Conservation (phyloP, 2,888 invertebrate species). For the Machimus atricapillus region DNA sequence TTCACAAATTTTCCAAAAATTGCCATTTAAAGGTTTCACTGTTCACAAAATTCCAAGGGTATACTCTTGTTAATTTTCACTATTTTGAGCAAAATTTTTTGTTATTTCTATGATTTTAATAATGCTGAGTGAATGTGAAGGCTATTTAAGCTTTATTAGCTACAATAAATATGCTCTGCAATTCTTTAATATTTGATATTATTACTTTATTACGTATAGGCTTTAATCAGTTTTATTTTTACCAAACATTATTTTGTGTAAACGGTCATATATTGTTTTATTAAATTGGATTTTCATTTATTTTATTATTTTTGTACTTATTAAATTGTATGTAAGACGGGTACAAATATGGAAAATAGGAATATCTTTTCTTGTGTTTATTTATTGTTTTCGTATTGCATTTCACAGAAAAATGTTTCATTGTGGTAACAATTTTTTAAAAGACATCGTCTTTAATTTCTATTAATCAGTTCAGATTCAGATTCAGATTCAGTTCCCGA, state of each 20-base stretch:
- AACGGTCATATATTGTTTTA: background rate
- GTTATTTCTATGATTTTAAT: background rate
- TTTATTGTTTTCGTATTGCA: constrained; percentile 10
- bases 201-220: background rate
- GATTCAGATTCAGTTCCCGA: no score
- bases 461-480: no score
- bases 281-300: background rate
- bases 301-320: background rate
- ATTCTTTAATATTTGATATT: background rate
- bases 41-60: background rate
- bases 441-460: background rate
- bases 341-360: constrained; percentile 2
- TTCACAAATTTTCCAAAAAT: background rate
- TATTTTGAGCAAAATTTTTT: background rate
- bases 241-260: background rate
- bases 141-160: background rate
- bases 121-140: background rate
- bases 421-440: background rate
- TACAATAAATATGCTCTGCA: background rate
- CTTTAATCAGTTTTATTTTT: background rate
- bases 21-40: background rate
- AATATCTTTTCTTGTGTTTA: background rate
- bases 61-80: background rate
- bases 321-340: background rate
- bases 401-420: background rate